phyloP scores from a whole-genome alignment of 1,140 invertebrate species.

The Aradophagus sp. region DNA sequence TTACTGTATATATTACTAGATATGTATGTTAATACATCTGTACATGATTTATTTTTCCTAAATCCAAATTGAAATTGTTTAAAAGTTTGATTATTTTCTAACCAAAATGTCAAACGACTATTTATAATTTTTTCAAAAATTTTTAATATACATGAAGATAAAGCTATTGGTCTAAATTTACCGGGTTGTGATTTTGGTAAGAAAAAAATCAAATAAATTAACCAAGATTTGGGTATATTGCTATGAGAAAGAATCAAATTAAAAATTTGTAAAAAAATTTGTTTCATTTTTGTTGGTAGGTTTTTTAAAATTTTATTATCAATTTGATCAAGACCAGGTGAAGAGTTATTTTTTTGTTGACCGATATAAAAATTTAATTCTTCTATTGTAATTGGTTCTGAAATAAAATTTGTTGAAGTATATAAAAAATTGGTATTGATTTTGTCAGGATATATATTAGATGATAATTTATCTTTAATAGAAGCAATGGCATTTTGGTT shows the following conservation, averaged over 20 bases:
- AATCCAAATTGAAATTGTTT: slow-evolving; percentile 6
- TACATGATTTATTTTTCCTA: slow-evolving; percentile 1
- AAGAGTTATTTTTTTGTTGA: neutral
- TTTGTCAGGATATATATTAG: neutral
- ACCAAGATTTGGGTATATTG: neutral
- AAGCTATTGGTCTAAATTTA: slow-evolving; percentile 6
- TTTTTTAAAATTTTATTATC: neutral
- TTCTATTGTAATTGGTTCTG: neutral
- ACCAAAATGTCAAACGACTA: neutral
- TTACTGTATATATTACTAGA: neutral
- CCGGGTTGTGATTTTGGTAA: neutral
- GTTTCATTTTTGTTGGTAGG: neutral
- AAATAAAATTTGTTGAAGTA: neutral
- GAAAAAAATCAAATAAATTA: slow-evolving; percentile 2
- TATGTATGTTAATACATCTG: neutral
- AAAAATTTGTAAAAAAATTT: neutral
- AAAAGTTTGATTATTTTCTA: neutral
- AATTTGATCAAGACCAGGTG: slow-evolving; percentile 1
- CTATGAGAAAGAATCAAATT: neutral
- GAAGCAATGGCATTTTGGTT: too few relatives aligned
- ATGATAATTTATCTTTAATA: neutral
- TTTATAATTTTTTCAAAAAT: slow-evolving; percentile 7
- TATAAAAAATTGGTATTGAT: neutral
- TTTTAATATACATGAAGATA: slow-evolving; percentile 2
- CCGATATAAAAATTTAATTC: neutral